A percentile compares a stretch with the other conserved stretches of the same genome.
phyloP scores from a whole-genome alignment of 2,797 vertebrate genomes.

The Enoplosus armatus region DNA sequence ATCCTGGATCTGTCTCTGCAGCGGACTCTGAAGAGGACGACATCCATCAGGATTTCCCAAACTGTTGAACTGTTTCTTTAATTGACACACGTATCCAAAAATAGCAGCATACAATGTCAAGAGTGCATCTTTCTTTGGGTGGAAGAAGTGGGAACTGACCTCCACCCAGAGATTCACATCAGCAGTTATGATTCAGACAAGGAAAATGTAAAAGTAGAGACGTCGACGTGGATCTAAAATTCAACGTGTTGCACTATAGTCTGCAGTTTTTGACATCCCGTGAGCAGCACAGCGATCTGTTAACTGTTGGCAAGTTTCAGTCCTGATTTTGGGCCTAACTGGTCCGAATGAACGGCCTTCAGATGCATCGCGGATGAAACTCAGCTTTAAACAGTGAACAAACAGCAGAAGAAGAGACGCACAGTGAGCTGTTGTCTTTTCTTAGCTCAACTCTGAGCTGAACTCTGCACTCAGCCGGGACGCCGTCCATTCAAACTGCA shows the following conservation, averaged over 20 bases:
- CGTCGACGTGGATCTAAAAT: neutral
- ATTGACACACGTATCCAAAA: neutral
- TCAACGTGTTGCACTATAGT: no score
- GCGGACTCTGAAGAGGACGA: neutral
- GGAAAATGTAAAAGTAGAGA: neutral
- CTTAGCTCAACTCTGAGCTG: constrained; percentile 28
- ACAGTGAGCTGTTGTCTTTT: constrained; percentile 42
- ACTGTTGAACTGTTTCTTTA: neutral
- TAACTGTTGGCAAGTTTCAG: no score
- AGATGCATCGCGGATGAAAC: constrained; percentile 35
- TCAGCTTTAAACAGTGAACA: neutral
- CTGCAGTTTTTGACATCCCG: no score
- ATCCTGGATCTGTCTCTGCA: neutral
- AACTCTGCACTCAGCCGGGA: constrained; percentile 26
- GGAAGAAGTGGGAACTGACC: neutral
- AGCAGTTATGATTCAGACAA: neutral
- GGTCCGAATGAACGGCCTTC: neutral
- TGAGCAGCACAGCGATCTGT: no score
- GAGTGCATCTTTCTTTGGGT: neutral
- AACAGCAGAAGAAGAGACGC: constrained; percentile 23
- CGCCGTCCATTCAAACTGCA: constrained; percentile 44
- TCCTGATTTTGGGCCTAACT: neutral
- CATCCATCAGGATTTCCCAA: neutral
- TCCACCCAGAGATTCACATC: neutral
- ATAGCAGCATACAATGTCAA: neutral